These are phyloP conservation scores for Lottia gigantea DNA, from an alignment of 2,888 invertebrate genomes.

Conservation along the genomic window DNA sequence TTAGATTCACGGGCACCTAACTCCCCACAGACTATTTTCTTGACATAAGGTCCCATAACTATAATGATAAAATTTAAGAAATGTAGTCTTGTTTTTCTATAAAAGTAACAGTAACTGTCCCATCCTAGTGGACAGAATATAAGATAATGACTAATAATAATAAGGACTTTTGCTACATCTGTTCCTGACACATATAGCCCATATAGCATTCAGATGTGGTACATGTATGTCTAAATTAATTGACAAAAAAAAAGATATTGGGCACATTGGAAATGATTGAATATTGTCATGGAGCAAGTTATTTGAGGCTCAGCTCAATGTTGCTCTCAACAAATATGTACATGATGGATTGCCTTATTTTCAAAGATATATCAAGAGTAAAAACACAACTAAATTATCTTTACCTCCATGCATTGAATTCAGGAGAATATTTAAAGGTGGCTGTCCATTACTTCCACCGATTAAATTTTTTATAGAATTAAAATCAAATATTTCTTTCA, in stretches of 20 bases:
- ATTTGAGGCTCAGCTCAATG: not conserved
- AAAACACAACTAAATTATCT: constrained; percentile 21
- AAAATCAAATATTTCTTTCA: constrained; percentile 98
- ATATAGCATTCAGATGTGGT: no score
- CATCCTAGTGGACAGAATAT: no score
- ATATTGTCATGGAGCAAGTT: not conserved
- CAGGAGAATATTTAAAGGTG: constrained; percentile 85
- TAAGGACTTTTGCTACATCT: no score
- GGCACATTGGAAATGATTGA: not conserved
- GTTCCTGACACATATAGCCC: no score
- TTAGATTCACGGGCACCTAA: constrained; percentile 80
- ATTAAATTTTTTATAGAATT: constrained; percentile 79
- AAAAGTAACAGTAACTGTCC: no score
- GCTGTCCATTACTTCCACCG: constrained; percentile 73
- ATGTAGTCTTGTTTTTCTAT: no score
- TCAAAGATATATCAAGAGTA: not conserved
- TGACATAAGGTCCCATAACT: constrained; percentile 97
- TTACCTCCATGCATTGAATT: constrained; percentile 95
- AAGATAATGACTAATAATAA: no score
- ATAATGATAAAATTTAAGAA: constrained; percentile 36
- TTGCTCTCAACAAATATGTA: not conserved
- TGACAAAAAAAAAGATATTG: no score
- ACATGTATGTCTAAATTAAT: not conserved
- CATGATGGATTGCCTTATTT: not conserved
- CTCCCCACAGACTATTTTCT: constrained; percentile 86